Conservation (phyloP, 2,888 invertebrate genomes). For the Seira sanloemensis region DNA sequence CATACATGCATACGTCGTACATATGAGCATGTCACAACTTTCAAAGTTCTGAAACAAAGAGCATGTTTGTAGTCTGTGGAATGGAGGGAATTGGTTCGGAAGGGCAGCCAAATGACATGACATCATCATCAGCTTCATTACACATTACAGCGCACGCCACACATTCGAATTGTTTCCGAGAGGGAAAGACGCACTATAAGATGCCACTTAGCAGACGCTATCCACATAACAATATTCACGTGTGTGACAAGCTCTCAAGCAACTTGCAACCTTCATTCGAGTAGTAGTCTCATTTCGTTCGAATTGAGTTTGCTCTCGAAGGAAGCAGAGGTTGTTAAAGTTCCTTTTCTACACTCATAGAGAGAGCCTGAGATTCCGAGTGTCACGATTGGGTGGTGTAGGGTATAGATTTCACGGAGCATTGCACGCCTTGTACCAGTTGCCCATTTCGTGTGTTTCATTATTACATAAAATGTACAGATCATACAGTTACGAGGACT, state of each 20-base stretch:
- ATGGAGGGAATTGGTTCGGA: not conserved
- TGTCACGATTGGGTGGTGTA: not conserved
- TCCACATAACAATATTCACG: no score
- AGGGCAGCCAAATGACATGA: not conserved
- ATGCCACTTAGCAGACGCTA: no score
- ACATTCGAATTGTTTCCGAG: no score
- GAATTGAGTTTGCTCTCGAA: not conserved
- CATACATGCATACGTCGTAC: no score
- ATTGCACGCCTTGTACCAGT: not conserved
- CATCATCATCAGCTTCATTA: not conserved
- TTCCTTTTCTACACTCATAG: not conserved
- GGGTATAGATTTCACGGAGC: not conserved
- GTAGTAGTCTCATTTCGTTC: not conserved
- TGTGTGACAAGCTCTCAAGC: no score
- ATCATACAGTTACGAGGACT: constrained; percentile 56
- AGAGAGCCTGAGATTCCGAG: not conserved
- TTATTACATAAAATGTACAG: constrained; percentile 31
- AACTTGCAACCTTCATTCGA: no score
- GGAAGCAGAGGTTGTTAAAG: not conserved
- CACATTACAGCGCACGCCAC: no score
- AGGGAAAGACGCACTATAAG: no score
- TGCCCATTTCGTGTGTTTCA: not conserved
- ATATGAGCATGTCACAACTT: not conserved
- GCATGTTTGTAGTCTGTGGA: not conserved
- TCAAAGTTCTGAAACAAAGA: not conserved